Evolutionary conservation across 35 echinoderm and acorn worm species (phyloP).

Genomic region (Heliocidaris tuberculata): DNA sequence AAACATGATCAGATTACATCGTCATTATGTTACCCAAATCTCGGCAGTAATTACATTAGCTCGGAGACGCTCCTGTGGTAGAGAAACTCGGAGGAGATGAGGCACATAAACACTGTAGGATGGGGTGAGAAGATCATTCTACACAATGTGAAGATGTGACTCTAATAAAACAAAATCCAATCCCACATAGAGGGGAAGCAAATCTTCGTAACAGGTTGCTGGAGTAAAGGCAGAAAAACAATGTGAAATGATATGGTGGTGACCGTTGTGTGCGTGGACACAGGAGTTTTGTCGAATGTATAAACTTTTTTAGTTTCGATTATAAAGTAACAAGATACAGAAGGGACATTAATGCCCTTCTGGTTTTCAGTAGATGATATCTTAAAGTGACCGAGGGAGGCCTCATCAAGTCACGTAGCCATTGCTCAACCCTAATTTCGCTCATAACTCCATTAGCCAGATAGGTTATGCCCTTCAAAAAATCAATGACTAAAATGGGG

Average conservation of each 20-base stretch:
- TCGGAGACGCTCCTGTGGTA: background rate
- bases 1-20: background rate
- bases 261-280: too few species aligned
- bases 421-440: background rate
- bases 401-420: background rate
- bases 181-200: background rate
- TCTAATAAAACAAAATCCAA: background rate
- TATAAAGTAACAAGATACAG: too few species aligned
- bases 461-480: background rate
- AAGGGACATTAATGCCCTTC: too few species aligned
- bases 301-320: too few species aligned
- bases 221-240: background rate
- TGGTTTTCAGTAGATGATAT: background rate
- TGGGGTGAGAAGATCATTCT: background rate
- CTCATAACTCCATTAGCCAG: background rate
- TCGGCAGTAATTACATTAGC: background rate
- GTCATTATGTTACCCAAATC: conserved; percentile 17
- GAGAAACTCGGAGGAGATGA: background rate
- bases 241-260: too few species aligned
- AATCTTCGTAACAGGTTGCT: background rate
- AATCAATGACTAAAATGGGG: background rate
- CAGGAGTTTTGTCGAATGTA: too few species aligned
- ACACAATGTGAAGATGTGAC: background rate
- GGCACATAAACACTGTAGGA: background rate
- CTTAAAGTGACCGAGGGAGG: background rate